Evolutionary conservation across 2,113 vertebrate species (phyloP).

Genomic region (Orthonyx spaldingii): DNA sequence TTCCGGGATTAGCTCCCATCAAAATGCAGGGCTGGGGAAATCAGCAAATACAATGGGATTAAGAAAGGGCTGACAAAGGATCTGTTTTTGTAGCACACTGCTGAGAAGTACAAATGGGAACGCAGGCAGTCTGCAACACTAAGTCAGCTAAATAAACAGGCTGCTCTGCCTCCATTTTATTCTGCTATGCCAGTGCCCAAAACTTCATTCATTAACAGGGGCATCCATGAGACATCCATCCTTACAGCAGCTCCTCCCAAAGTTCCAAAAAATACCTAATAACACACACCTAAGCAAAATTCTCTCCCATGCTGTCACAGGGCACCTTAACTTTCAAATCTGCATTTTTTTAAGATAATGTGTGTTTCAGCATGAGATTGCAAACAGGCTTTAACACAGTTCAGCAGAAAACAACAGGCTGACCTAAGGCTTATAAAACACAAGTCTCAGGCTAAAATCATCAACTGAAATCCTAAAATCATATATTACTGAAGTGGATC

Average conservation of each 20-base stretch:
- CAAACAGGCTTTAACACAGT: not conserved
- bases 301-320: not conserved
- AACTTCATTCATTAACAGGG: not conserved
- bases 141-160: constrained; percentile 14
- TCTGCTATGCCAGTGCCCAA: not conserved
- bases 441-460: not conserved
- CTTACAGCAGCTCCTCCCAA: not conserved
- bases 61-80: constrained; percentile 50
- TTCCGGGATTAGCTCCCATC: constrained; percentile 28
- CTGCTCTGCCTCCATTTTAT: constrained; percentile 22
- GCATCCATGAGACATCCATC: not conserved
- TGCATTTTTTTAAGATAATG: not conserved
- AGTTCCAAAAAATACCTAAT: not conserved
- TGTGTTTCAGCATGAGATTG: not conserved
- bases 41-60: constrained; percentile 35
- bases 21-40: constrained; percentile 32
- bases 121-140: not conserved
- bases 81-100: not conserved
- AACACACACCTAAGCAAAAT: not conserved
- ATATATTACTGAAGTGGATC: not conserved
- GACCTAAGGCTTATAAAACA: not conserved
- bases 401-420: not conserved
- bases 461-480: not conserved
- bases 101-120: constrained; percentile 15
- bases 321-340: not conserved